These are phyloP conservation scores for Corydoras maculifer DNA, from an alignment of 2,113 vertebrate species.

Conservation along the genomic window DNA sequence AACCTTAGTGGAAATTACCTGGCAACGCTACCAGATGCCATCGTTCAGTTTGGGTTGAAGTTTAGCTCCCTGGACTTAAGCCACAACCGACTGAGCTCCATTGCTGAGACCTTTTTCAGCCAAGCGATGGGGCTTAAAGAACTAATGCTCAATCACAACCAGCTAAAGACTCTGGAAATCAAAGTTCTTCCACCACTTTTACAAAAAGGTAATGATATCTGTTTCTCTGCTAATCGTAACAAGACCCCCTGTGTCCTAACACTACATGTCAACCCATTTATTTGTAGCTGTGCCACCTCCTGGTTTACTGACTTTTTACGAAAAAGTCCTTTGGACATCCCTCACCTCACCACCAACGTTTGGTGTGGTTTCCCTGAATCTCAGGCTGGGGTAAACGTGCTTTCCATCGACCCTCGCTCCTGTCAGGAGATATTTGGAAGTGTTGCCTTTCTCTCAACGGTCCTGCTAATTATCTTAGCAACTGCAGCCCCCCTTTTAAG, in stretches of 20 bases:
- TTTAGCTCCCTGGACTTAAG: conserved; percentile 68
- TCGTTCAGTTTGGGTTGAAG: conserved; percentile 45
- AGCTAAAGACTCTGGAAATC: conserved; percentile 56
- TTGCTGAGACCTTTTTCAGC: conserved; percentile 66
- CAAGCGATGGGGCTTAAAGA: conserved; percentile 33
- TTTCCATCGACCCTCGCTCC: conserved; percentile 69
- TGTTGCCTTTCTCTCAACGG: conserved; percentile 57
- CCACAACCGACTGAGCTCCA: conserved; percentile 57
- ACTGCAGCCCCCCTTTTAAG: conserved; percentile 64
- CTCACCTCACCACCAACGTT: conserved; percentile 60
- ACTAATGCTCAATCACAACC: conserved; percentile 62
- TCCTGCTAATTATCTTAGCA: conserved; percentile 47
- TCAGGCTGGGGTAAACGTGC: conserved; percentile 55
- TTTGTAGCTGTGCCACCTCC: conserved; percentile 68
- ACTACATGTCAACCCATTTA: conserved; percentile 70
- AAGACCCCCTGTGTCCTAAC: conserved; percentile 49
- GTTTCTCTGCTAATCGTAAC: not conserved
- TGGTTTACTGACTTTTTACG: conserved; percentile 71
- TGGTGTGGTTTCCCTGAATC: conserved; percentile 66
- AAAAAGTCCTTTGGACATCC: conserved; percentile 53
- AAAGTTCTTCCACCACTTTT: conserved; percentile 53
- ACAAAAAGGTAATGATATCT: conserved; percentile 31
- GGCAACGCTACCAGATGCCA: conserved; percentile 33
- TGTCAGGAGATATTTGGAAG: conserved; percentile 73
- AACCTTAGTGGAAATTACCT: conserved; percentile 65